phyloP scores from a whole-genome alignment of 2,888 invertebrate genomes.

The Sminthurinus aureus region DNA sequence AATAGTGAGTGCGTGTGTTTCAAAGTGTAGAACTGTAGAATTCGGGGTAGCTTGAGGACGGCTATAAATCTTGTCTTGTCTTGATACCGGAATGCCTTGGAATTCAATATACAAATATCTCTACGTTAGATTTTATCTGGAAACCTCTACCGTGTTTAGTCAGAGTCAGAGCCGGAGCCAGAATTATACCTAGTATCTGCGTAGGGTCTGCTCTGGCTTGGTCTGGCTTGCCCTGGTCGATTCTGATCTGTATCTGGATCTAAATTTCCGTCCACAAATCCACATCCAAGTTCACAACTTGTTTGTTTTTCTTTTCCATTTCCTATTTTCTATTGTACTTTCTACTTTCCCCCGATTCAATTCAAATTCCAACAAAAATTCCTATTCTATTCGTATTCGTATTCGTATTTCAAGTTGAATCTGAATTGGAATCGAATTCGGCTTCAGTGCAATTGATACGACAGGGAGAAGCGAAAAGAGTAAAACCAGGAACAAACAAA shows the following conservation, averaged over 20 bases:
- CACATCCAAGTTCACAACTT: too few species aligned
- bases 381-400: too few species aligned
- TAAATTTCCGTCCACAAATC: too few species aligned
- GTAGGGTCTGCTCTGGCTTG: too few species aligned
- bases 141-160: not conserved
- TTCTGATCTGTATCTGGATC: too few species aligned
- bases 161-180: not conserved
- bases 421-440: too few species aligned
- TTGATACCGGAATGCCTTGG: conserved; percentile 4
- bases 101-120: not conserved
- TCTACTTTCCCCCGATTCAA: too few species aligned
- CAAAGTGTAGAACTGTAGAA: not conserved
- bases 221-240: too few species aligned
- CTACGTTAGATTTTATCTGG: not conserved
- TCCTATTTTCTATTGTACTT: too few species aligned
- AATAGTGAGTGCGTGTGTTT: not conserved
- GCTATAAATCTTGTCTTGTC: conserved; percentile 25
- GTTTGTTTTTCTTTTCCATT: too few species aligned
- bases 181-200: not conserved
- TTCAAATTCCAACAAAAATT: too few species aligned
- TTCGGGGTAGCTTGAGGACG: not conserved
- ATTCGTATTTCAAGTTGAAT: too few species aligned
- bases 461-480: not conserved
- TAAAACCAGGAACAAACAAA: not conserved
- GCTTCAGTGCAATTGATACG: not conserved